Percentiles rank a stretch among this genome's conserved stretches.
These are phyloP conservation scores for Synaphobranchus kaupii DNA, from an alignment of 2,797 vertebrate species.

Conservation along the genomic window DNA sequence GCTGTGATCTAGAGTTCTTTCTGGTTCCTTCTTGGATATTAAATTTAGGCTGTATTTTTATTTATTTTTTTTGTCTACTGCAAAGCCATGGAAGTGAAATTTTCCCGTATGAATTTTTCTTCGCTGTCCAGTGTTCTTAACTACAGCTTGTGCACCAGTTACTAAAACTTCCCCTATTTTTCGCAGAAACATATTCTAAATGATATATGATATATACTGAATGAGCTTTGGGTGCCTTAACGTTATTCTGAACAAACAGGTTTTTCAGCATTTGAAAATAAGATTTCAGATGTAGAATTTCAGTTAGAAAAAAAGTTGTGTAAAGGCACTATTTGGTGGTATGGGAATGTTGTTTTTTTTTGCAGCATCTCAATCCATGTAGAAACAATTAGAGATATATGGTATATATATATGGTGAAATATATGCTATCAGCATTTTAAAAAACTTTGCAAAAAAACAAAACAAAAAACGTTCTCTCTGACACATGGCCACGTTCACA, in stretches of 20 bases:
- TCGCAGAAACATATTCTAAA: not conserved
- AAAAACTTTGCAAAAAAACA: not conserved
- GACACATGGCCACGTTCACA: not conserved
- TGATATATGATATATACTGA: no score
- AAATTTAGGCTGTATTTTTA: no score
- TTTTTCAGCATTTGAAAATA: not conserved
- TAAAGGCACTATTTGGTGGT: not conserved
- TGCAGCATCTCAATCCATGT: not conserved
- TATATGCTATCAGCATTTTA: not conserved
- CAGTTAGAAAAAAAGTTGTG: not conserved
- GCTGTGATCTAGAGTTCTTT: not conserved
- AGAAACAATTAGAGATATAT: no score
- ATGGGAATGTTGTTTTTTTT: not conserved
- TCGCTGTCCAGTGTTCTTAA: not conserved
- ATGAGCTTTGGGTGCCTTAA: not conserved
- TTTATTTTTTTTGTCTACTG: not conserved
- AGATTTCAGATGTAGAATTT: not conserved
- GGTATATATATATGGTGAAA: no score
- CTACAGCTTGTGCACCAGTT: not conserved
- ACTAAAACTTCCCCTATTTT: not conserved
- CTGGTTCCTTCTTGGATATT: not conserved
- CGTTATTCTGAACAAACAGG: not conserved
- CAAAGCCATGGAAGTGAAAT: not conserved
- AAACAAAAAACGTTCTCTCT: not conserved
- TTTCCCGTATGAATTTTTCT: not conserved